Evolutionary conservation across 2,888 invertebrate genomes (phyloP).

Genomic region (Pandemis corylana): DNA sequence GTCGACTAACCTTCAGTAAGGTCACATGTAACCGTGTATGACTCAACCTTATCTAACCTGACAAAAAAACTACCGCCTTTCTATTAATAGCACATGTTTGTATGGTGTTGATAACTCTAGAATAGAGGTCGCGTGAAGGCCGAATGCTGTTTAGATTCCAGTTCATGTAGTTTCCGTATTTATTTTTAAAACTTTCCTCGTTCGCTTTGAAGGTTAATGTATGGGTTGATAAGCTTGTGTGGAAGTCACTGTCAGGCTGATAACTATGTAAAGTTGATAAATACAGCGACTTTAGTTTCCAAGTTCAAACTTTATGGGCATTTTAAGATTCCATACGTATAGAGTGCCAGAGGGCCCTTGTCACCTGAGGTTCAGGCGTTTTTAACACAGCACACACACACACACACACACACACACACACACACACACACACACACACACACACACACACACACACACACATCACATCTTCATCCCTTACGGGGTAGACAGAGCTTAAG

Average conservation of each 20-base stretch:
- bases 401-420: too few species aligned
- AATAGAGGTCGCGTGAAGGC: slow-evolving; percentile 39
- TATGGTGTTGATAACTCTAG: slow-evolving; percentile 51
- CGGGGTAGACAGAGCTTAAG: too few species aligned
- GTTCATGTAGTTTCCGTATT: slow-evolving; percentile 22
- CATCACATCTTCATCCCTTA: too few species aligned
- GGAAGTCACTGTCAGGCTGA: slow-evolving; percentile 22
- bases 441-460: too few species aligned
- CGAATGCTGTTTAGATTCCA: not conserved
- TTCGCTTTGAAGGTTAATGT: slow-evolving; percentile 34
- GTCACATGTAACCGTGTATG: not conserved
- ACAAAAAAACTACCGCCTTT: slow-evolving; percentile 14
- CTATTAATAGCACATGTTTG: slow-evolving; percentile 49
- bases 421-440: too few species aligned
- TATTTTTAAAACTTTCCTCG: slow-evolving; percentile 40
- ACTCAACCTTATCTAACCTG: slow-evolving; percentile 21
- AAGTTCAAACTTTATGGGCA: not conserved
- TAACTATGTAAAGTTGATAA: slow-evolving; percentile 15
- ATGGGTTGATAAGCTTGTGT: slow-evolving; percentile 32
- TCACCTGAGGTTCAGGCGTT: too few species aligned
- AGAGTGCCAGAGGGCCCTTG: too few species aligned
- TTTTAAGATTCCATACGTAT: too few species aligned
- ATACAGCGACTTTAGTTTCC: slow-evolving; percentile 15
- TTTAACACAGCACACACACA: too few species aligned
- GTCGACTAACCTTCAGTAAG: too few species aligned